Percentiles rank a stretch among this genome's conserved stretches.
These are phyloP conservation scores for Temnothorax curvispinosus DNA, from an alignment of 1,140 invertebrate species.

Conservation along the genomic window DNA sequence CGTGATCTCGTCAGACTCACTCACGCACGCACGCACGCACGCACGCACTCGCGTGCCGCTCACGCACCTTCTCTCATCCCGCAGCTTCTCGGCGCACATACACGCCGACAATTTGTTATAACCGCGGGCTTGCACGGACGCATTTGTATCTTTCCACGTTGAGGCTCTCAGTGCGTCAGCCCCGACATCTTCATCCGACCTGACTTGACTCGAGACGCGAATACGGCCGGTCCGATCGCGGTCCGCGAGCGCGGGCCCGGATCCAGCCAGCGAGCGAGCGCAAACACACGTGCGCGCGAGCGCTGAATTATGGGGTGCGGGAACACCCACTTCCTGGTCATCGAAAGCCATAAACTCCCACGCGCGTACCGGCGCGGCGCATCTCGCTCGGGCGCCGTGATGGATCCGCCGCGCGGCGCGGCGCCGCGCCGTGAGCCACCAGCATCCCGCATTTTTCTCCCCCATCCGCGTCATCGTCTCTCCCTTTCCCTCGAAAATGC, in stretches of 20 bases:
- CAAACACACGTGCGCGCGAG: constrained; percentile 51
- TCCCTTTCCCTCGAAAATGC: constrained; percentile 19
- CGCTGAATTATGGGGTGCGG: constrained; percentile 75
- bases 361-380: constrained; percentile 70
- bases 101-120: constrained; percentile 65
- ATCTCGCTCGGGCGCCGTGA: constrained; percentile 62
- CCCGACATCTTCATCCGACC: constrained; percentile 69
- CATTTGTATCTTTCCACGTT: constrained; percentile 72
- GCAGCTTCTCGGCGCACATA: constrained; percentile 11
- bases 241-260: not conserved
- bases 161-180: constrained; percentile 63
- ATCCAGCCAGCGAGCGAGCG: constrained; percentile 32
- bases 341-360: constrained; percentile 72
- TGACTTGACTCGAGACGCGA: not conserved
- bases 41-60: constrained; percentile 34
- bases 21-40: not conserved
- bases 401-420: constrained; percentile 37
- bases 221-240: constrained; percentile 47
- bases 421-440: not conserved
- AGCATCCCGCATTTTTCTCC: not conserved
- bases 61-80: constrained; percentile 4
- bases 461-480: not conserved
- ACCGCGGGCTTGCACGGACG: constrained; percentile 48
- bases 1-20: constrained; percentile 3
- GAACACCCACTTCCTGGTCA: constrained; percentile 76